phyloP scores from a whole-genome alignment of 1,140 invertebrate genomes.

The Hypsibius dujardini region DNA sequence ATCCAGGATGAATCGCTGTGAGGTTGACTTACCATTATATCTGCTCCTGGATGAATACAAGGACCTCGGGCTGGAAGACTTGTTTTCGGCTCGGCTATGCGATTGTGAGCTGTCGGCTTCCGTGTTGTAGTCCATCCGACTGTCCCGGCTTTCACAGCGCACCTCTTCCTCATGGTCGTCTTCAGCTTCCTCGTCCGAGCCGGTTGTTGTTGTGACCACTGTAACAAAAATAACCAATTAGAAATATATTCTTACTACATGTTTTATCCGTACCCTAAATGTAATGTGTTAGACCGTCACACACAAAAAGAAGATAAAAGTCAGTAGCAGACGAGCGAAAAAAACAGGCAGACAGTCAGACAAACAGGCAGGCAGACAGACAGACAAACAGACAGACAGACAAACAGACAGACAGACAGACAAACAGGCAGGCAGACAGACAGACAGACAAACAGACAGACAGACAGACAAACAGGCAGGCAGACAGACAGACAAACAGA shows the following conservation, averaged over 20 bases:
- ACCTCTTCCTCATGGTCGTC: conserved; percentile 4
- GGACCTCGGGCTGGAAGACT: not conserved
- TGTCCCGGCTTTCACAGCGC: conserved; percentile 1
- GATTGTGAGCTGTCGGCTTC: conserved; percentile 9
- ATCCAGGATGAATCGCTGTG: not conserved
- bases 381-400: no score
- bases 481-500: no score
- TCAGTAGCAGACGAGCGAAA: no score
- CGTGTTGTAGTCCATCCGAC: not conserved
- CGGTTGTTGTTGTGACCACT: conserved; percentile 10
- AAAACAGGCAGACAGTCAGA: no score
- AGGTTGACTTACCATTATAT: not conserved
- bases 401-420: no score
- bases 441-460: no score
- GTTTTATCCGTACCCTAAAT: no score
- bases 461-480: no score
- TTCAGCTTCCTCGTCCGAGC: not conserved
- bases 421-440: no score
- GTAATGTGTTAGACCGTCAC: no score
- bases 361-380: no score
- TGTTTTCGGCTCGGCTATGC: not conserved
- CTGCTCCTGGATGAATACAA: not conserved
- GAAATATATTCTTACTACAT: not conserved
- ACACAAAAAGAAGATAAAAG: no score
- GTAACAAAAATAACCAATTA: not conserved